Base-by-base conservation (phyloP, 2,888 invertebrate genomes). In the Heliconius charithonia region DNA sequence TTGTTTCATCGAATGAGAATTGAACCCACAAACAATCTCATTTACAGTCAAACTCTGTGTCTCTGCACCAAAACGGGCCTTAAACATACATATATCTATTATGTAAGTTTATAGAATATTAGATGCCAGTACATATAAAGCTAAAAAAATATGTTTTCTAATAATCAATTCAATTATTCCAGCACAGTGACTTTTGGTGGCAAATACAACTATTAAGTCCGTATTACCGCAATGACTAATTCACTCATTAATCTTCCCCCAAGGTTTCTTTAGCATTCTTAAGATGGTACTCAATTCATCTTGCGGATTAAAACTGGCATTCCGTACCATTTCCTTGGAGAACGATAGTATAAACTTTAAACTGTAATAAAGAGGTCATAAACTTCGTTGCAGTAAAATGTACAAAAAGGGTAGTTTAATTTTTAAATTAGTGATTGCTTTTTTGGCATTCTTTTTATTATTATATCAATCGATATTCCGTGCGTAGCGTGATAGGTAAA, bases 221-320 rank as follows among this genome's bases (percentile, higher is more conserved):
- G n/a, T n/a, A 32, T 56, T 56, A 56, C 51, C 56, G n/a, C 51
- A 59, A 32, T 71, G 22, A 71, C 63, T 45, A 69, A 70, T 69
- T 76, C 59, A 76, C 37, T 63, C 70, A 63, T 29, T 62, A 32
- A 70, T 71, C 71, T 71, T 56, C 22, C 10, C 22, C 41, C 37
- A 71, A 66, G 77, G 71, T 71, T 70, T 72, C 65, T 77, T 62
- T 62, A n/a, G 66, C 66, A 75, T 70, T 71, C 65, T 65, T 77
- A 65, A 77, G 65, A 65, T 65, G 77, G 71, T 65, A 65, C 45
- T 77, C 71, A 77, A 45, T 77, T 77, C 63, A 77, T 72, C 71
- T 71, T 59, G 77, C 16, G 71, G 71, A 77, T 77, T 77, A 77
- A 77, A 77, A 32, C 71, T 77, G 65, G 63, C 65, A 72, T 77